A percentile compares a stretch with the other conserved stretches of the same genome.
Evolutionary conservation across 2,113 vertebrate species (phyloP).

Genomic region (Tilapia sparmanii): DNA sequence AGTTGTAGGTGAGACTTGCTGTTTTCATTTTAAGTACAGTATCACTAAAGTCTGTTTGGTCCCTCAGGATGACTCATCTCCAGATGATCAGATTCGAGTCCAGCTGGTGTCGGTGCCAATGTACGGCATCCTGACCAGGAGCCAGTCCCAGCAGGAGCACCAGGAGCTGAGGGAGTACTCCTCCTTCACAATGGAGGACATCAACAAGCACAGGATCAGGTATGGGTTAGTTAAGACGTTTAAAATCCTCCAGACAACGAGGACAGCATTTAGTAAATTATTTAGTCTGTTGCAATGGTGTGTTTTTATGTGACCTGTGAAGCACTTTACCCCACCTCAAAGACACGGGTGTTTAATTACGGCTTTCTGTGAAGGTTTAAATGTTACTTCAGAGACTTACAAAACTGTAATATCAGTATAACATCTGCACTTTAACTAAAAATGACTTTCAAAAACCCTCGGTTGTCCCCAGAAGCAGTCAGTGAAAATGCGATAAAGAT

Average conservation of each 20-base stretch:
- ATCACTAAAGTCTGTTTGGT: neutral
- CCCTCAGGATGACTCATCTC: constrained; percentile 80
- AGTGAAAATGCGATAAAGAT: neutral
- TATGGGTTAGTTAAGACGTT: constrained; percentile 26
- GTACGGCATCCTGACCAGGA: constrained; percentile 79
- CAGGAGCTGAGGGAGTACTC: constrained; percentile 80
- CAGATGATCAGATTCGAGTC: constrained; percentile 82
- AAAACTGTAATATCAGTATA: neutral
- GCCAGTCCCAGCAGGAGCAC: constrained; percentile 37
- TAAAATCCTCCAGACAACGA: neutral
- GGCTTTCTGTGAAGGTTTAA: neutral
- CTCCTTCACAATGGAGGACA: constrained; percentile 92
- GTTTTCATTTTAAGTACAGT: neutral
- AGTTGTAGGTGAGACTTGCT: neutral
- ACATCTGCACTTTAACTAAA: neutral
- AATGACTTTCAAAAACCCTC: neutral
- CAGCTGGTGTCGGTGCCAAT: constrained; percentile 84
- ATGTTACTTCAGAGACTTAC: neutral
- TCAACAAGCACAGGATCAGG: constrained; percentile 83
- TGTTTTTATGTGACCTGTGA: neutral
- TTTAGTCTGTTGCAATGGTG: neutral
- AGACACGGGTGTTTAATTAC: neutral
- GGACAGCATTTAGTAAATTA: neutral
- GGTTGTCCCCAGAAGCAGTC: neutral
- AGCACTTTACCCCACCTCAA: neutral